phyloP scores from a whole-genome alignment of 2,888 invertebrate species.

The Antheraea assamensis region DNA sequence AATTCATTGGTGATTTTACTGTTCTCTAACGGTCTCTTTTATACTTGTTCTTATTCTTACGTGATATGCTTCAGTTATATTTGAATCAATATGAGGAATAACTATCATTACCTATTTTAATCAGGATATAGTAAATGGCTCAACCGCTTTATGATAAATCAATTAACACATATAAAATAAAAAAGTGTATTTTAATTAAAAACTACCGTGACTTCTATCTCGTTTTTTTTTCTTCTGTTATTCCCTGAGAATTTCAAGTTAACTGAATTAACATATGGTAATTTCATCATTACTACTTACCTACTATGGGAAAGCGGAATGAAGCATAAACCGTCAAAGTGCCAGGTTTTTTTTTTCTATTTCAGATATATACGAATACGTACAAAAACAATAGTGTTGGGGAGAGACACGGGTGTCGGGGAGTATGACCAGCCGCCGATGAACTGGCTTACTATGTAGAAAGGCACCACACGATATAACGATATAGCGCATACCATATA shows the following conservation, averaged over 20 bases:
- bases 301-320: too few relatives aligned
- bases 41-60: neutral
- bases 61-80: neutral
- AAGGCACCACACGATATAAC: conserved; percentile 54
- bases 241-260: too few relatives aligned
- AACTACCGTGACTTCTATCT: too few relatives aligned
- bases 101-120: too few relatives aligned
- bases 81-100: neutral
- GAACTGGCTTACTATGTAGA: conserved; percentile 71
- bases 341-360: conserved; percentile 64
- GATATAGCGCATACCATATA: too few relatives aligned
- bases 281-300: too few relatives aligned
- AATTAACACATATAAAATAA: too few relatives aligned
- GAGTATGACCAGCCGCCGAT: conserved; percentile 58
- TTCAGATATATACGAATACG: conserved; percentile 63
- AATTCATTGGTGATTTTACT: neutral
- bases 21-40: neutral
- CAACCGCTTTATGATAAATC: too few relatives aligned
- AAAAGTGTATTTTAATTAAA: too few relatives aligned
- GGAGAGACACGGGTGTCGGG: conserved; percentile 49
- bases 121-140: too few relatives aligned
- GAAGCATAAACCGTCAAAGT: conserved; percentile 65
- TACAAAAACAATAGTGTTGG: conserved; percentile 59
- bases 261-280: too few relatives aligned
- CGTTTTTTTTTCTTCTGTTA: too few relatives aligned